Evolutionary conservation across 2,113 vertebrate genomes (phyloP), one percentile per base, ranked within the genome.

Genomic region (Hemiscyllium ocellatum): DNA sequence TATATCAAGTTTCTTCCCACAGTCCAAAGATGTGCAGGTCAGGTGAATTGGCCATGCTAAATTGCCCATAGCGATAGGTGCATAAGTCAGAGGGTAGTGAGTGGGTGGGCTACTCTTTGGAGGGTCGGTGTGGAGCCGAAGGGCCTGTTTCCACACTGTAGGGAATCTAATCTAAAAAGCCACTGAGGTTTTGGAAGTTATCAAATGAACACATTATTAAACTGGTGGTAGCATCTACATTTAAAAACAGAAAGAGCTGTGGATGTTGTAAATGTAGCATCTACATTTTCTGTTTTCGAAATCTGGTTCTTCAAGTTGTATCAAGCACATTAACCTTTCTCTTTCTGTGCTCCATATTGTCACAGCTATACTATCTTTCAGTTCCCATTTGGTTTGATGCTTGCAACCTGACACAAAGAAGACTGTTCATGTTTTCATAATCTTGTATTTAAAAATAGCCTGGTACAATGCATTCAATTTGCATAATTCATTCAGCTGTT

Each of bases 381-480:
- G 42, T 24, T 95, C 22, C 12, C 26, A 52, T 72, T 72, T 76
- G 19, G 20, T 70, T 72, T 95, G 94, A 70, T 52, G 69, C 69
- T 95, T 10, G 12, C 37, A 70, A 24, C 47, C 29, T 95, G 47
- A 95, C 47, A n/a, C 69, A 66, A 93, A 37, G n/a, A 37, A 93
- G 17, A n/a, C 61, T 66, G 56, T 91, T 66, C 10, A 29, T 76
- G 37, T 50, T 95, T 76, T 72, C 47, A 72, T 95, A 17, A 95
- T 95, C 47, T 95, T 95, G 66, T 69, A 95, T 42, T 76, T 95
- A 72, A 95, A 95, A 95, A 95, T 95, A 95, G 68, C 20, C 37
- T 70, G 68, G 66, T 29, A 94, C 65, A 26, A 42, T 94, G 68
- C 37, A 94, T 68, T 94, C 70, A 94, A 47, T 42, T 68, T 94